phyloP scores from a whole-genome alignment of 2,113 vertebrate species.

The Polypterus senegalus region DNA sequence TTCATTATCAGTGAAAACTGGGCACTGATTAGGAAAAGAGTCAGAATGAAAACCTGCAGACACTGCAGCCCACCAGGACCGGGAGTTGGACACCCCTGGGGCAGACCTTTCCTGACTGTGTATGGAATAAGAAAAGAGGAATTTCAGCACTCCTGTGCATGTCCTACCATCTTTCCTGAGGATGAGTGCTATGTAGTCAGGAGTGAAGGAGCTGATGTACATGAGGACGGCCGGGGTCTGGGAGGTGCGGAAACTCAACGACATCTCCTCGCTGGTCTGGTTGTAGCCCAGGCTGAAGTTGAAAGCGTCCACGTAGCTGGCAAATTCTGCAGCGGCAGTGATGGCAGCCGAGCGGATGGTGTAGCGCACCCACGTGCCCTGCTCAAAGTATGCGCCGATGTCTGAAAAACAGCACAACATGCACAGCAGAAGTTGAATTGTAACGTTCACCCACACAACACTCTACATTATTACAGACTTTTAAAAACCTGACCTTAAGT shows the following conservation, averaged over 20 bases:
- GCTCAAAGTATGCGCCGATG: slow-evolving; percentile 81
- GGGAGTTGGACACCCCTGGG: neutral
- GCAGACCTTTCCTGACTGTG: rapidly evolving
- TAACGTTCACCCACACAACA: neutral
- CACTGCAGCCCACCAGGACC: too few species aligned
- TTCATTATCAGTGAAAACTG: too few species aligned
- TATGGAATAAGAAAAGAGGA: neutral
- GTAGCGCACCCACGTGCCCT: slow-evolving; percentile 80
- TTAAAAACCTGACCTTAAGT: too few species aligned
- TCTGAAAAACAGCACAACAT: slow-evolving; percentile 39
- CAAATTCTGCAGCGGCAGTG: slow-evolving; percentile 66
- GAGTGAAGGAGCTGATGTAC: slow-evolving; percentile 85
- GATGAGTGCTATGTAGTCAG: slow-evolving; percentile 83
- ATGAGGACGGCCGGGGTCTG: slow-evolving; percentile 73
- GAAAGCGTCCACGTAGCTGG: slow-evolving; percentile 70
- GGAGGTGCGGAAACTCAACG: slow-evolving; percentile 89
- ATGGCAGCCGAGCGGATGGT: slow-evolving; percentile 72
- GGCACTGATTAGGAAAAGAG: too few species aligned
- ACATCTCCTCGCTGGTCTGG: slow-evolving; percentile 83
- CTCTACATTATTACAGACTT: neutral
- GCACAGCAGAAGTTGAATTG: neutral
- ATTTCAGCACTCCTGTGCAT: neutral
- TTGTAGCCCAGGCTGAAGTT: slow-evolving; percentile 79
- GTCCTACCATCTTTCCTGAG: slow-evolving; percentile 74
- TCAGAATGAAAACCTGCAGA: too few species aligned